Evolutionary conservation across 1,140 invertebrate genomes (phyloP).

Genomic region (Rhopalosiphum maidis): DNA sequence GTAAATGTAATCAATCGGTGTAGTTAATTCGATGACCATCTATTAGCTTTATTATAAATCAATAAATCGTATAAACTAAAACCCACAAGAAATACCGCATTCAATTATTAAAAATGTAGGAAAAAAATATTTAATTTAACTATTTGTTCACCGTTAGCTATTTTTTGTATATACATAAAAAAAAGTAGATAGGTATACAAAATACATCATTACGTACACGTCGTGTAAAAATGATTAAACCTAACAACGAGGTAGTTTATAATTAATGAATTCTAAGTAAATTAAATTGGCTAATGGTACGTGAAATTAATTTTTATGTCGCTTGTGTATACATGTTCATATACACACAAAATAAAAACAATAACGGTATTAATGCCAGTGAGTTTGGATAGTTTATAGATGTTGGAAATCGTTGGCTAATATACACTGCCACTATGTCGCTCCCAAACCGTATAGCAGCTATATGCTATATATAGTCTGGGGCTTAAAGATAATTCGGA

Average conservation of each 20-base stretch:
- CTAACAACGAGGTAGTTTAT: not conserved
- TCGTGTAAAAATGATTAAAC: not conserved
- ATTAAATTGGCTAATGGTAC: constrained; percentile 26
- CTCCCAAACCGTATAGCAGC: not conserved
- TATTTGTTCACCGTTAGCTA: not conserved
- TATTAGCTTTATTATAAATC: not conserved
- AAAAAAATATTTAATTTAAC: not conserved
- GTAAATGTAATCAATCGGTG: not conserved
- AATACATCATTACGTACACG: not conserved
- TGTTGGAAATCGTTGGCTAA: not conserved
- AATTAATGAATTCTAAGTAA: constrained; percentile 34
- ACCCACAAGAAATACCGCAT: not conserved
- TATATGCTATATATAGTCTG: too few relatives aligned
- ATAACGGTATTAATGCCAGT: not conserved
- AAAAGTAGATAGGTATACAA: not conserved
- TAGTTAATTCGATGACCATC: not conserved
- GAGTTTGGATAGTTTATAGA: not conserved
- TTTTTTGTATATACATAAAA: not conserved
- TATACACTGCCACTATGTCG: not conserved
- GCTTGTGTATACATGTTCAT: not conserved
- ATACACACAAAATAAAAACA: not conserved
- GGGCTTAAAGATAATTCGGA: constrained; percentile 35
- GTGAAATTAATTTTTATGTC: constrained; percentile 32
- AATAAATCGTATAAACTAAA: not conserved
- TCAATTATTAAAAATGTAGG: not conserved